Evolutionary conservation across 2,797 vertebrate genomes (phyloP).

Genomic region (Decapterus maruadsi): DNA sequence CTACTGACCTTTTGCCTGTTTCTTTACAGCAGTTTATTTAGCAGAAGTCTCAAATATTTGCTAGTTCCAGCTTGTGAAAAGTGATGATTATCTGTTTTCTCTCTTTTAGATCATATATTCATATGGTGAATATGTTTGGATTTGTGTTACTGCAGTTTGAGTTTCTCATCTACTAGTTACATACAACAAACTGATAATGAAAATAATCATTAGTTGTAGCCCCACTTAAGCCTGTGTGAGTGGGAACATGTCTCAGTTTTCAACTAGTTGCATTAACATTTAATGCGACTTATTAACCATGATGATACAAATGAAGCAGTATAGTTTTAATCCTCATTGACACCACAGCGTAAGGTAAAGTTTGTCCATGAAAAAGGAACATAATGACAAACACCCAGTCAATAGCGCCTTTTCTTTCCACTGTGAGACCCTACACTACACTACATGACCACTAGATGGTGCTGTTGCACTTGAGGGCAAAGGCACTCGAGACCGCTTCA

Average conservation of each 20-base stretch:
- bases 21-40: neutral
- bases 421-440: neutral
- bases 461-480: slow-evolving; percentile 57
- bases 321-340: neutral
- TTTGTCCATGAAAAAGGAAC: neutral
- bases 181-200: neutral
- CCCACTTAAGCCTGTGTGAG: neutral
- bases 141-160: neutral
- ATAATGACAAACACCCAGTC: neutral
- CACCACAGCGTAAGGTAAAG: neutral
- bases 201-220: neutral
- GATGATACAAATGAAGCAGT: neutral
- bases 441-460: slow-evolving; percentile 71
- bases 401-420: neutral
- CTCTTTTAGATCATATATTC: neutral
- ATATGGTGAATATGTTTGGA: neutral
- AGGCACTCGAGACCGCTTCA: accelerated
- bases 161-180: neutral
- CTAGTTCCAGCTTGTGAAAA: neutral
- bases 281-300: neutral
- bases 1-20: neutral
- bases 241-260: neutral
- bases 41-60: neutral
- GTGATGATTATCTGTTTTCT: neutral
- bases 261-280: neutral